Conservation (phyloP, 2,888 invertebrate genomes). For the Phyllotreta cruciferae region DNA sequence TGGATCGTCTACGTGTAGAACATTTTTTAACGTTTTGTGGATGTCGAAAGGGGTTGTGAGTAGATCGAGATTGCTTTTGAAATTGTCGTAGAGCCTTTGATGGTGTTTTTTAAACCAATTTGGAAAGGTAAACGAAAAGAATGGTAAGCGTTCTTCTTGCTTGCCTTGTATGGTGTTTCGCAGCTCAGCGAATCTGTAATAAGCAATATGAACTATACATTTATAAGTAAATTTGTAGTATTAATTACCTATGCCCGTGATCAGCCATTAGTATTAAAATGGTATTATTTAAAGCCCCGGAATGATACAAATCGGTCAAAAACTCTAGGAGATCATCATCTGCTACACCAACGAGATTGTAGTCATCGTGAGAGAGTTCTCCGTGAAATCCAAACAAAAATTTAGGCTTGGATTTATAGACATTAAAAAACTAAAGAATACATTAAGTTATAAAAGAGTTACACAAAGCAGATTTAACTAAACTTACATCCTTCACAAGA, state of each 20-base stretch:
- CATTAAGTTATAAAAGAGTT: constrained; percentile 34
- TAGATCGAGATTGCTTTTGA: constrained; percentile 70
- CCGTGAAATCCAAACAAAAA: constrained; percentile 90
- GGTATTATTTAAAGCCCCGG: constrained; percentile 77
- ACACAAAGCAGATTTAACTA: constrained; percentile 11
- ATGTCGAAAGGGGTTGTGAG: constrained; percentile 91
- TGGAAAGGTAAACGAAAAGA: constrained; percentile 83
- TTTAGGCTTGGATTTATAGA: constrained; percentile 73
- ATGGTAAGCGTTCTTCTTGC: constrained; percentile 88
- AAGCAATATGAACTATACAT: constrained; percentile 50
- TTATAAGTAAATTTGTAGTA: neutral
- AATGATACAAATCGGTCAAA: constrained; percentile 67
- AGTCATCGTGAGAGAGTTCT: constrained; percentile 87
- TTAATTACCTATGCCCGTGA: constrained; percentile 79
- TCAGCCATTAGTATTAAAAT: constrained; percentile 90
- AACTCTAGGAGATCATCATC: constrained; percentile 76
- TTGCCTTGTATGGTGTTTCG: constrained; percentile 90
- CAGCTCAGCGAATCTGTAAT: constrained; percentile 76
- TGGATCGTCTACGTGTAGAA: constrained; percentile 64
- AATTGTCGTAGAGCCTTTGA: constrained; percentile 67
- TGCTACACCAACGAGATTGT: constrained; percentile 77
- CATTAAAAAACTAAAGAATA: constrained; percentile 63
- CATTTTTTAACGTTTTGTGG: constrained; percentile 77
- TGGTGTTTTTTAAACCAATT: constrained; percentile 69
- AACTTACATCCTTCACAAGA: constrained; percentile 69